Evolutionary conservation across 2,888 invertebrate species (phyloP), one percentile per base, ranked within the genome.

Genomic region (Xanthorhoe spadicearia): DNA sequence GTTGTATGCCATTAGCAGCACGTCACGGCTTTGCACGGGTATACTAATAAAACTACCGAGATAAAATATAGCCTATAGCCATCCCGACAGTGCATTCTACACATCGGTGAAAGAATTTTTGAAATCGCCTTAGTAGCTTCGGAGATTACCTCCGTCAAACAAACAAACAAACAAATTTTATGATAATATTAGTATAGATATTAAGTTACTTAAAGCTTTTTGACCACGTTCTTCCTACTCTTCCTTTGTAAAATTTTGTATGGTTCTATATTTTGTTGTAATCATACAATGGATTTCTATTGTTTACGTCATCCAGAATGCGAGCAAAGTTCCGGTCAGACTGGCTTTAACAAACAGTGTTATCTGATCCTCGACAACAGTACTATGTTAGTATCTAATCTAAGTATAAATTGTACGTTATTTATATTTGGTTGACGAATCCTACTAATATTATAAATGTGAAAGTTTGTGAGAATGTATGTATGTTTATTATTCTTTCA

Each of bases 321-420:
- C 50, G 49, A 52, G 58, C 35, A 62, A 52, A 49, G 64, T 67
- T 70, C 64, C 67, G 67, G 65, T 65, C 70, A 65, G 63, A 50
- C 48, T 52, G 61, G 43, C 63, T 51, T 64, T 32, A 62, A 67
- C 66, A 57, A 63, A 62, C 62, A 63, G 55, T 61, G 64, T 61
- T 53, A 68, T 68, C 65, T 61, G 65, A 70, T 66, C 54, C 50
- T 17, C 51, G 23, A 43, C 52, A 54, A 53, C 23, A 13, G 50
- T 50, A 64, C 61, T 62, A 53, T 60, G 50, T 43, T 43, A 43
- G 38, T 61, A 61, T 61, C 28, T 58, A 57, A 57, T 53, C 43
- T 53, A 43, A 56, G 50, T 48, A 56, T 19, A 54, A 15, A 54
- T 35, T 49, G 43, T 48, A 52, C 17, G 17, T 48, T 48, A 48